Conservation (phyloP, 2,888 invertebrate species). For the Melanostoma mellinum region DNA sequence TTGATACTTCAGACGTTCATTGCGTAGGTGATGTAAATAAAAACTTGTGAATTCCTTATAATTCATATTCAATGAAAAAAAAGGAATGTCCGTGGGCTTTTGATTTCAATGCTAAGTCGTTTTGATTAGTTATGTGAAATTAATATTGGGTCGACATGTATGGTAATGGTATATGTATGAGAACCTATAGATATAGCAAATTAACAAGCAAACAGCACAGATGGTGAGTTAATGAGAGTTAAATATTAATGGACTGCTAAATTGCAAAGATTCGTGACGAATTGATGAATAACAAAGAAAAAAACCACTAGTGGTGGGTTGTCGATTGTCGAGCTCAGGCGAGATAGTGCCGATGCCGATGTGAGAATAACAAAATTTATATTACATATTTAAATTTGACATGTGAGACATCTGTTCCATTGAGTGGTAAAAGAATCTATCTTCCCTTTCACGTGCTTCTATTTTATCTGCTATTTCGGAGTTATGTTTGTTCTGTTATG, state of each 20-base stretch:
- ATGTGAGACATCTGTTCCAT: no score
- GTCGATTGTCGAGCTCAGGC: no score
- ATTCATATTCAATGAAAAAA: constrained; percentile 16
- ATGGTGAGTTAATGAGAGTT: constrained; percentile 33
- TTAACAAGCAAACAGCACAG: constrained; percentile 31
- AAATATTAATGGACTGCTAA: constrained; percentile 43
- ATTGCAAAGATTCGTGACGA: constrained; percentile 24
- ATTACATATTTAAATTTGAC: no score
- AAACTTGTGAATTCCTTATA: constrained; percentile 19
- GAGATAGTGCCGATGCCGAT: no score
- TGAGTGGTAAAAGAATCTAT: no score
- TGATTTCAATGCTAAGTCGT: constrained; percentile 22
- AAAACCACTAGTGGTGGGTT: background rate
- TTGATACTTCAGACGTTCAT: constrained; percentile 16
- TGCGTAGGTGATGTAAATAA: constrained; percentile 17
- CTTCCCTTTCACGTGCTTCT: no score
- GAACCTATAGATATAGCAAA: constrained; percentile 1
- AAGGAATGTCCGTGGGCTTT: constrained; percentile 37
- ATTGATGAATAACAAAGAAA: constrained; percentile 7
- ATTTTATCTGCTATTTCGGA: no score
- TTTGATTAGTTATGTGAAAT: constrained; percentile 40
- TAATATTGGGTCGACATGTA: constrained; percentile 12
- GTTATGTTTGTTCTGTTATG: no score
- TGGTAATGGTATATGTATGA: background rate
- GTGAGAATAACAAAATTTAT: no score